Percentiles rank a stretch among this genome's conserved stretches.
phyloP scores from a whole-genome alignment of 64 coral and sea anemone species.

The Dendrophyllia cribrosa region DNA sequence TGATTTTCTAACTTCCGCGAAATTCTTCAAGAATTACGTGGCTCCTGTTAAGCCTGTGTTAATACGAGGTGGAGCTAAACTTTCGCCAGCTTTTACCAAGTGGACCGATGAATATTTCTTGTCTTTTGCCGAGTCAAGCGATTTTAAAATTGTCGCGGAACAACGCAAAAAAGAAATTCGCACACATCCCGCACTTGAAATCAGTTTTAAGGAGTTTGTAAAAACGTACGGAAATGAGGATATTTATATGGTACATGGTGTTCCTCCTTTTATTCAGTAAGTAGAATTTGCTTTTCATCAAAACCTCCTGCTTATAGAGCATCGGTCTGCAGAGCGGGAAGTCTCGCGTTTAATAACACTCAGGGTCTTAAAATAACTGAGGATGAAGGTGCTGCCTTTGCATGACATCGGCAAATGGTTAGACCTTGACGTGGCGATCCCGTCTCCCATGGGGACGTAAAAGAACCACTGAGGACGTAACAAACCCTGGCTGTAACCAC shows the following conservation, averaged over 20 bases:
- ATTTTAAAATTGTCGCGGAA: constrained; percentile 72
- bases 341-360: too few species aligned
- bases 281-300: not conserved
- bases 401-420: too few species aligned
- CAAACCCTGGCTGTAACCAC: too few species aligned
- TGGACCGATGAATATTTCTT: constrained; percentile 96
- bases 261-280: constrained; percentile 94
- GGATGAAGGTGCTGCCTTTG: too few species aligned
- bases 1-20: constrained; percentile 67
- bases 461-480: too few species aligned
- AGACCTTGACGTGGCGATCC: too few species aligned
- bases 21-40: constrained; percentile 83
- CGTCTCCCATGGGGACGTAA: too few species aligned
- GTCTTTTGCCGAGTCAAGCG: constrained; percentile 58
- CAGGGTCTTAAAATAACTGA: too few species aligned
- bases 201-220: constrained; percentile 89
- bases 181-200: constrained; percentile 65
- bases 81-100: constrained; percentile 77
- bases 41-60: constrained; percentile 70
- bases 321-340: too few species aligned
- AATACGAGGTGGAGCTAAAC: constrained; percentile 90
- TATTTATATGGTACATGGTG: constrained; percentile 98
- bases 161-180: constrained; percentile 97
- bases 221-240: constrained; percentile 74
- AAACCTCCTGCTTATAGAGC: not conserved